Evolutionary conservation across 1,140 invertebrate genomes (phyloP), one percentile per base, ranked within the genome.

Genomic region (Fopius arisanus): DNA sequence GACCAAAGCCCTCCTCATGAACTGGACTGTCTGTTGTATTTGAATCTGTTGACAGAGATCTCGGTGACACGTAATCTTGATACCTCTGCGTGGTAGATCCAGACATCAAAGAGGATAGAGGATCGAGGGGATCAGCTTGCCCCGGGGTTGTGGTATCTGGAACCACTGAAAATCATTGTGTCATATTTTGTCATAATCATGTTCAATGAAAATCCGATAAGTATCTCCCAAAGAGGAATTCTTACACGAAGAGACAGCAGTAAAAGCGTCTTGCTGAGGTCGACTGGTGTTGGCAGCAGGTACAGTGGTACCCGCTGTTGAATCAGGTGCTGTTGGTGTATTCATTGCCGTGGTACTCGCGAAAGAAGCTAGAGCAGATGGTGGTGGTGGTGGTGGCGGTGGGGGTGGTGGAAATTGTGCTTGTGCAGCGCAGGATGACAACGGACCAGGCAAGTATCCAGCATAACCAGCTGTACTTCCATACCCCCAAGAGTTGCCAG

Each of bases 401-500:
- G 66, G 90, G 75, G 77, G 89, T 75, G 69, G 92, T 85, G 70
- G 92, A 89, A 78, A 93, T 89, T 77, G 92, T 89, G 86, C 93
- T 91, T 74, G 93, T 90, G 81, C 91, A 82, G 67, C 92, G 87
- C 78, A 94, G 74, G 83, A 90, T 84, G 84, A 90, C 78, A 90
- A 78, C 29, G 88, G 84, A 40, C 90, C 90, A 23, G 92, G 91
- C 77, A 93, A 90, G 79, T 95, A 96, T 0, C 94, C 92, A 0
- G 94, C 93, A 82, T 95, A 95, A 2, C 93, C 93, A 16, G 92
- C 92, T 9, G 94, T 92, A n/a, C 93, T 92, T 3, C 94, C 91
- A 81, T 95, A 95, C 41, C 94, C 93, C 94, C 94, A 96, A 2
- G 93, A 93, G 82, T 95, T 95, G 73, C 93, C 91, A 74, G 93